These are phyloP conservation scores for Lophotriccus pileatus DNA, from an alignment of 2,797 vertebrate genomes.

Conservation along the genomic window DNA sequence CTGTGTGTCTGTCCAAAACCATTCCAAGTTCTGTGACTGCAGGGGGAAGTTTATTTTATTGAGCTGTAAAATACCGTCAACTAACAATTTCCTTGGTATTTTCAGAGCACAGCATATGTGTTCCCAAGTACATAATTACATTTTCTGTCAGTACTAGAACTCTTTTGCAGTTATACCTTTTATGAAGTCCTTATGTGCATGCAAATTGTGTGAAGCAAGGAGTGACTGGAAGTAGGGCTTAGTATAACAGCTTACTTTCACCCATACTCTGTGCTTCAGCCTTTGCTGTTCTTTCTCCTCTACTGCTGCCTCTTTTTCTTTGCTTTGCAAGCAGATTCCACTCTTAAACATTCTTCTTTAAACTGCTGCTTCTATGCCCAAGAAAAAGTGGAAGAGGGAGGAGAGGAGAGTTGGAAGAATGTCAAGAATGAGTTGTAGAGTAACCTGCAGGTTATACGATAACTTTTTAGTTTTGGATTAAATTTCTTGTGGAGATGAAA, in stretches of 20 bases:
- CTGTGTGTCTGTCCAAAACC: background rate
- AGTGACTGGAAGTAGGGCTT: background rate
- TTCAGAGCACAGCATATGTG: background rate
- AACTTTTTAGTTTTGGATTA: constrained; percentile 49
- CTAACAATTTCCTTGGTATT: background rate
- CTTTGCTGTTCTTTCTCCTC: background rate
- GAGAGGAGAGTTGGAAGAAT: constrained; percentile 29
- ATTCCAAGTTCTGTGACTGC: background rate
- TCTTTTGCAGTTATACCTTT: background rate
- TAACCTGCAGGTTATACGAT: constrained; percentile 23
- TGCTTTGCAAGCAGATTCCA: background rate
- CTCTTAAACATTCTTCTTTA: background rate
- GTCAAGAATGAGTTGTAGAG: constrained; percentile 43
- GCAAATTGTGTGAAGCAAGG: background rate
- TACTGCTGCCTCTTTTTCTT: background rate
- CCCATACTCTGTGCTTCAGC: background rate
- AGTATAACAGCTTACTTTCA: background rate
- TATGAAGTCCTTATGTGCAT: background rate
- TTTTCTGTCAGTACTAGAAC: background rate
- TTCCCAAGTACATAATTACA: background rate
- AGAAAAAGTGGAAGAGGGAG: background rate
- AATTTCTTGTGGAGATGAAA: background rate
- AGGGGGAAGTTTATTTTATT: background rate
- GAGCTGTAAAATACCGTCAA: background rate
- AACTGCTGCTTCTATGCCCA: background rate